Conservation (phyloP, 1,140 invertebrate species). For the Schlechtendalia chinensis region DNA sequence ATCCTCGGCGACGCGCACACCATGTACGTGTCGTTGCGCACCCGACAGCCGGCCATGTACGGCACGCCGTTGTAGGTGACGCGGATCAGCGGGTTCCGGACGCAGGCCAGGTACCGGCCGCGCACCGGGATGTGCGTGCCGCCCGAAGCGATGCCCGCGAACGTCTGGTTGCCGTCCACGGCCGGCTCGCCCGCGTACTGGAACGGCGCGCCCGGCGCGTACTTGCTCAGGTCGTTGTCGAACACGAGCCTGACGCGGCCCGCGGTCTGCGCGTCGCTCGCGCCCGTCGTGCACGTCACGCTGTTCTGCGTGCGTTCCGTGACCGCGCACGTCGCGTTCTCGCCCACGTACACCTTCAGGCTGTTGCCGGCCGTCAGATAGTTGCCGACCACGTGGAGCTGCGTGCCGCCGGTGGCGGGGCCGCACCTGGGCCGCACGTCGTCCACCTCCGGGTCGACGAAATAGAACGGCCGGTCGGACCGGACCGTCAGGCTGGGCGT, state of each 20-base stretch:
- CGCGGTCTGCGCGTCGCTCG: conserved; percentile 63
- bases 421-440: conserved; percentile 84
- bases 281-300: conserved; percentile 81
- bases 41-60: conserved; percentile 74
- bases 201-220: conserved; percentile 71
- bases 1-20: conserved; percentile 82
- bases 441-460: conserved; percentile 82
- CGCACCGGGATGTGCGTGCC: conserved; percentile 86
- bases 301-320: conserved; percentile 72
- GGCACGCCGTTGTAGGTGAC: conserved; percentile 65
- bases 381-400: conserved; percentile 82
- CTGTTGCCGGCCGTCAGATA: conserved; percentile 93
- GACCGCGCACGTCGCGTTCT: conserved; percentile 84
- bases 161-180: conserved; percentile 74
- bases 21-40: conserved; percentile 76
- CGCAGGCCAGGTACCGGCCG: conserved; percentile 81
- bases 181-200: conserved; percentile 89
- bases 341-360: conserved; percentile 84
- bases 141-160: conserved; percentile 85
- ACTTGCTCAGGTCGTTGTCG: conserved; percentile 76
- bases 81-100: conserved; percentile 89
- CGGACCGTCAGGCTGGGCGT: conserved; percentile 85
- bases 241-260: conserved; percentile 81
- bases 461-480: conserved; percentile 77
- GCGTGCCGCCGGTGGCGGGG: conserved; percentile 89